phyloP scores from a whole-genome alignment of 2,888 invertebrate species.

The Syrphus vitripennis region DNA sequence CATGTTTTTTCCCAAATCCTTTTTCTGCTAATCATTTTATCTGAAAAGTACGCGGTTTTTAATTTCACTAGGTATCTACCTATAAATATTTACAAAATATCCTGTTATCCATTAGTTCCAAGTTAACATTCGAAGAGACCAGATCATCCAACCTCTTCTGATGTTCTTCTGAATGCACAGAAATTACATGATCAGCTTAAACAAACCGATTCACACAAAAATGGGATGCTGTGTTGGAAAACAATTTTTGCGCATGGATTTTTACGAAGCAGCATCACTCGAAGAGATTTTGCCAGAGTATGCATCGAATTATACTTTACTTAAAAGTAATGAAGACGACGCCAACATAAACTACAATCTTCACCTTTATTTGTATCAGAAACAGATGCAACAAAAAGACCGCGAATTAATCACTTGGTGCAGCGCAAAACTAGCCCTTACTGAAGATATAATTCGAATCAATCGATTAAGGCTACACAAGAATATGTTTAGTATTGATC shows the following conservation, averaged over 20 bases:
- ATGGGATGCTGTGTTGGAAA: constrained; percentile 44
- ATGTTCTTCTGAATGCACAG: no score
- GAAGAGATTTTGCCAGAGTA: constrained; percentile 10
- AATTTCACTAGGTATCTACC: no score
- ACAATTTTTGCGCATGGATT: neutral
- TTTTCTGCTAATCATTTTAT: neutral
- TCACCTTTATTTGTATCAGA: constrained; percentile 74
- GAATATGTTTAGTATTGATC: neutral
- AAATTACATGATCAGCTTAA: neutral
- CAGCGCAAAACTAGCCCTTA: constrained; percentile 74
- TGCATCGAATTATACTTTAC: neutral
- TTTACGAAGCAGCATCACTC: constrained; percentile 14
- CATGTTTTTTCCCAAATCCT: no score
- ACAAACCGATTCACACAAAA: neutral
- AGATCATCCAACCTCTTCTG: neutral
- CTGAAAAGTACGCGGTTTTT: neutral
- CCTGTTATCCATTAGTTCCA: neutral
- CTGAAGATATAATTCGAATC: constrained; percentile 74
- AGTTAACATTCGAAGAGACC: neutral
- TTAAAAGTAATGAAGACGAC: no score
- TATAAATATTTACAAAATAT: constrained; percentile 22
- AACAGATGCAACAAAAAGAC: constrained; percentile 72
- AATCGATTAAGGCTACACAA: constrained; percentile 25
- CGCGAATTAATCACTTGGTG: constrained; percentile 75
- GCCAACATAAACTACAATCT: constrained; percentile 60